phyloP scores from a whole-genome alignment of 35 echinoderm and acorn worm genomes.

The Diadema setosum region DNA sequence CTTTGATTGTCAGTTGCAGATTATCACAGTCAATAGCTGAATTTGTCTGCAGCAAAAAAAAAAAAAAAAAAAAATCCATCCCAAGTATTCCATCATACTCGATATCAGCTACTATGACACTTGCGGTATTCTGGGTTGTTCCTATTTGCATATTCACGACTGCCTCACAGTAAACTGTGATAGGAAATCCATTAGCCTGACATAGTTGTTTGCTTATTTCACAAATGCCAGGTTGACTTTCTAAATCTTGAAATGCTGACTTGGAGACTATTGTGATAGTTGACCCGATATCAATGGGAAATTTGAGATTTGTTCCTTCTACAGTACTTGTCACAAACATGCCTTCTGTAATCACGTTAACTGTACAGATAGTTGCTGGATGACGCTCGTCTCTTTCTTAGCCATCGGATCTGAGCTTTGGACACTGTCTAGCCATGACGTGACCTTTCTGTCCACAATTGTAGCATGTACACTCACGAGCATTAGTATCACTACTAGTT shows the following conservation, averaged over 20 bases:
- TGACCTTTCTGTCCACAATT: neutral
- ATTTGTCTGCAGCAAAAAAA: too few species aligned
- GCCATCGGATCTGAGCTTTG: neutral
- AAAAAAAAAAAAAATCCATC: too few species aligned
- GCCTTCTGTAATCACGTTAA: neutral
- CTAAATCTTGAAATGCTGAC: neutral
- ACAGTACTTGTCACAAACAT: slow-evolving; percentile 6
- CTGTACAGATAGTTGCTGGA: neutral
- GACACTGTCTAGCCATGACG: neutral
- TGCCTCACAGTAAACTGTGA: too few species aligned
- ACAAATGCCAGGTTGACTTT: neutral
- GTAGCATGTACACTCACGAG: too few species aligned
- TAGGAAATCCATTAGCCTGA: neutral
- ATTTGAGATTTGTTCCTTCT: neutral
- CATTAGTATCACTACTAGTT: too few species aligned
- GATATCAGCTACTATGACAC: too few species aligned
- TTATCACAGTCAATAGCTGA: too few species aligned
- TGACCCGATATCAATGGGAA: slow-evolving; percentile 25
- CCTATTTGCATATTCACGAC: too few species aligned
- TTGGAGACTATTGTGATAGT: slow-evolving; percentile 3
- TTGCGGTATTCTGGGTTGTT: too few species aligned
- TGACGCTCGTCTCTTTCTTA: neutral
- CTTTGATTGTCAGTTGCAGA: too few species aligned
- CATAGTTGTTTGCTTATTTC: neutral
- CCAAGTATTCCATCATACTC: too few species aligned